Percentiles rank a stretch among this genome's conserved stretches.
These are phyloP conservation scores for Alaudala cheleensis DNA, from an alignment of 2,113 vertebrate species.

Conservation along the genomic window DNA sequence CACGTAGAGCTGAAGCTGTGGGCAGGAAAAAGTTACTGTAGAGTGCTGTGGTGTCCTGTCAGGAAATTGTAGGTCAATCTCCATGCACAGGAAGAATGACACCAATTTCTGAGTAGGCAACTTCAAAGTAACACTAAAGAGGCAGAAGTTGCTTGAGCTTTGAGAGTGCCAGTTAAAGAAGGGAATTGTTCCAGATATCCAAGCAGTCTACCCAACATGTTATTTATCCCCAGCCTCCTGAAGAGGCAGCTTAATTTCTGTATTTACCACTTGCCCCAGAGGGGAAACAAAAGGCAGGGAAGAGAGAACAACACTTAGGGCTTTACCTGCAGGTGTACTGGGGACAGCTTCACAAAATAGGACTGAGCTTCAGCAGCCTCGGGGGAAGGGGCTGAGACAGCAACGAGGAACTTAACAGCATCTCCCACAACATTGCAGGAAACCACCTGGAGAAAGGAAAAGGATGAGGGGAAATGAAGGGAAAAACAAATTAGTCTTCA, in stretches of 20 bases:
- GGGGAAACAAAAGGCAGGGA: not conserved
- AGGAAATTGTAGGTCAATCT: not conserved
- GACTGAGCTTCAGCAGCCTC: slow-evolving; percentile 34
- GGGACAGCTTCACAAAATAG: slow-evolving; percentile 79
- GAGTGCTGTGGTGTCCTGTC: not conserved
- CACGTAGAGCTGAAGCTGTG: slow-evolving; percentile 87
- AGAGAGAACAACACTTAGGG: not conserved
- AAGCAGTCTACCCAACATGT: not conserved
- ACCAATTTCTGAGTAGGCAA: not conserved
- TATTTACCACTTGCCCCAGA: not conserved
- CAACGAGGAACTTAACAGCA: slow-evolving; percentile 79
- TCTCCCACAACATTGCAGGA: slow-evolving; percentile 83
- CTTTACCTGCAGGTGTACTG: slow-evolving; percentile 88
- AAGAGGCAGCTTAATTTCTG: not conserved
- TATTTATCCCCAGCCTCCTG: not conserved
- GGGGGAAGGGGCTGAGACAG: not conserved
- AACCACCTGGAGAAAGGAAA: slow-evolving; percentile 74
- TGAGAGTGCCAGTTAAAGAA: not conserved
- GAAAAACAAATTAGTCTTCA: not conserved
- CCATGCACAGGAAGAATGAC: not conserved
- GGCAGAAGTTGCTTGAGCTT: not conserved
- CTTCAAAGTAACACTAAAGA: not conserved
- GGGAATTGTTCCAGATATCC: not conserved
- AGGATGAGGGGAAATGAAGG: not conserved
- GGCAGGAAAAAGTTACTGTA: not conserved